phyloP scores from a whole-genome alignment of 2,797 vertebrate genomes.

The Hippopotamyrus pictus region DNA sequence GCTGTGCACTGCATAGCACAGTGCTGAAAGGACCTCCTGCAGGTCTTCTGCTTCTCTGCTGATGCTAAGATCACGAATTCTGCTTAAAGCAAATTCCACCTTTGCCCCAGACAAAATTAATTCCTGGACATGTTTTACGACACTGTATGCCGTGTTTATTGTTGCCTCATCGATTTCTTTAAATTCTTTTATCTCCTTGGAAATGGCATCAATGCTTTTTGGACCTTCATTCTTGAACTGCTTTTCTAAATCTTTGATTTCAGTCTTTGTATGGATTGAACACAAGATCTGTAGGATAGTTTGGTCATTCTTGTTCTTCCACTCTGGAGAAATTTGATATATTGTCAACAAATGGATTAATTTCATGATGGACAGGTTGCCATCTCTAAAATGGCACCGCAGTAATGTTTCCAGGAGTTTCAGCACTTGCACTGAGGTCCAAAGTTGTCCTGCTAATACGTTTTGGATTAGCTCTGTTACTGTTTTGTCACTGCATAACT shows the following conservation, averaged over 20 bases:
- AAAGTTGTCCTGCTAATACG: slow-evolving; percentile 12
- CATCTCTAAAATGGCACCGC: not conserved
- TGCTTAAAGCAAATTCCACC: not conserved
- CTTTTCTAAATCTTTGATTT: slow-evolving; percentile 3
- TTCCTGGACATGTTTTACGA: slow-evolving; percentile 18
- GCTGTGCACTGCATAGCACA: slow-evolving; percentile 23
- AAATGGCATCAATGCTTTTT: slow-evolving; percentile 20
- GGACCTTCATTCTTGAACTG: not conserved
- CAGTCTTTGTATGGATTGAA: not conserved
- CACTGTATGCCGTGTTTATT: not conserved
- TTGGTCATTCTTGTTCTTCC: slow-evolving; percentile 29
- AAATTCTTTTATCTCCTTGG: slow-evolving; percentile 17
- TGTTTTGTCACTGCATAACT: not conserved
- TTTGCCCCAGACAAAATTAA: slow-evolving; percentile 9
- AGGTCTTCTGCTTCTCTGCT: slow-evolving; percentile 18
- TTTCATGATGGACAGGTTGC: not conserved
- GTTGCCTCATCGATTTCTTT: slow-evolving; percentile 19
- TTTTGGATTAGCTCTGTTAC: not conserved
- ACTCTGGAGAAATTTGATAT: slow-evolving; percentile 33
- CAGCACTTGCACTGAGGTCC: slow-evolving; percentile 19
- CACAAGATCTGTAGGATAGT: slow-evolving; percentile 3
- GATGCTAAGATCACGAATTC: not conserved
- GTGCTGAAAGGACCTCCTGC: slow-evolving; percentile 4
- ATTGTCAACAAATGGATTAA: slow-evolving; percentile 36
- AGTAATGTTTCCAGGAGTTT: slow-evolving; percentile 5